phyloP scores from a whole-genome alignment of 2,113 vertebrate genomes.

The Phyllopteryx taeniolatus region DNA sequence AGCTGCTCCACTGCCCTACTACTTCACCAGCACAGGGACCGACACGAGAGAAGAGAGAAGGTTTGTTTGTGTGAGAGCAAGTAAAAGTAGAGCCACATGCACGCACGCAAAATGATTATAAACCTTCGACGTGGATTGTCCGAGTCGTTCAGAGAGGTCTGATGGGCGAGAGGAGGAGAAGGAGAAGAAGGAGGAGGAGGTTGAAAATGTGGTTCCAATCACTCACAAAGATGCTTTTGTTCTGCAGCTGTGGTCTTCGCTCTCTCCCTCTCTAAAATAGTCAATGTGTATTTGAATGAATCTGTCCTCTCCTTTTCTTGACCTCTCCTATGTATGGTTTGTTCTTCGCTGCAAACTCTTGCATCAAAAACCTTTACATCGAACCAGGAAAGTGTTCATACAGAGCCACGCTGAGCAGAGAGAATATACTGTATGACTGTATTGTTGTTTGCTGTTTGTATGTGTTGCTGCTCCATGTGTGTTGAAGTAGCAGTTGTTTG shows the following conservation, averaged over 20 bases:
- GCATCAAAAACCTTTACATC: neutral
- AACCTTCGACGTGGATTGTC: constrained; percentile 67
- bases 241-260: constrained; percentile 48
- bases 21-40: constrained; percentile 7
- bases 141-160: constrained; percentile 51
- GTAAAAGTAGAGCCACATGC: constrained; percentile 31
- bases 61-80: constrained; percentile 27
- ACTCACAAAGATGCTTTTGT: constrained; percentile 78
- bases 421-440: no score
- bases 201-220: constrained; percentile 64
- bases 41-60: constrained; percentile 16
- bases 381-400: neutral
- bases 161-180: constrained; percentile 12
- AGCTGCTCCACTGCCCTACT: constrained; percentile 20
- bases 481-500: no score
- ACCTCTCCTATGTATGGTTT: neutral
- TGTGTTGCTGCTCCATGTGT: no score
- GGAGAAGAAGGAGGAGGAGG: constrained; percentile 31
- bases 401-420: no score
- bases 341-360: neutral
- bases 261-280: constrained; percentile 31
- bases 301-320: neutral
- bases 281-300: constrained; percentile 3
- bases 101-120: constrained; percentile 59
- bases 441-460: no score